Base-by-base conservation (phyloP, 2,113 vertebrate species). In the Aleadryas rufinucha region DNA sequence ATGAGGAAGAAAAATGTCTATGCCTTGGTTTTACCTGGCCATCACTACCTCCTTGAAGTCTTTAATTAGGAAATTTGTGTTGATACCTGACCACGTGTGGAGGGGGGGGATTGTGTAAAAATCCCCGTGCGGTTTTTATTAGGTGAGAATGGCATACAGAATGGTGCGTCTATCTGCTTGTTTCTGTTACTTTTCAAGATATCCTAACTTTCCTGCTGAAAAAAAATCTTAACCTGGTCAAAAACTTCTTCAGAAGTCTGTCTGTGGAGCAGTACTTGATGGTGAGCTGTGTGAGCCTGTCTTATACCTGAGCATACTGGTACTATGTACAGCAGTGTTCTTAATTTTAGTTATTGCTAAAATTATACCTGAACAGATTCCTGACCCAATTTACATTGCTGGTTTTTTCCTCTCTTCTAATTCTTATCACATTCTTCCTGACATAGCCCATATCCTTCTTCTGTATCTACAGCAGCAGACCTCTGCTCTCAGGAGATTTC, bases 281-380 rank as follows among this genome's bases (percentile, higher is more conserved):
- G 45, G 33, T 50, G 68, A 61, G 42, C 13, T 88, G 27, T 28
- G n/a, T n/a, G 24, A 85, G 61, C 52, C 61, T 49, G 18, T 45
- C n/a, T 65, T 69, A n/a, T n/a, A n/a, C n/a, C n/a, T n/a, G n/a
- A n/a, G 50, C 33, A 66, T 54, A 12, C 39, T 74, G 50, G 4
- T 63, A 8, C 21, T 41, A 16, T 15, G 5, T 74, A 26, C 41
- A n/a, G 50, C 41, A 42, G 16, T 8, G 45, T 60, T 82, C 53
- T 69, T 94, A 16, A 74, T 93, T 96, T 87, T 56, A 74, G 75
- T 76, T 66, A 11, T 11, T 92, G 52, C 96, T 96, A 93, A 93
- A 96, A 94, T 95, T 96, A 77, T 39, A 63, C 24, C 42, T 70
- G 66, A 47, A 52, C 42, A 13, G 45, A 54, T 85, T 90, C 59